A percentile compares a stretch with the other conserved stretches of the same genome.
Evolutionary conservation across 2,888 invertebrate species (phyloP).

Genomic region (Coleophora flavipennella): DNA sequence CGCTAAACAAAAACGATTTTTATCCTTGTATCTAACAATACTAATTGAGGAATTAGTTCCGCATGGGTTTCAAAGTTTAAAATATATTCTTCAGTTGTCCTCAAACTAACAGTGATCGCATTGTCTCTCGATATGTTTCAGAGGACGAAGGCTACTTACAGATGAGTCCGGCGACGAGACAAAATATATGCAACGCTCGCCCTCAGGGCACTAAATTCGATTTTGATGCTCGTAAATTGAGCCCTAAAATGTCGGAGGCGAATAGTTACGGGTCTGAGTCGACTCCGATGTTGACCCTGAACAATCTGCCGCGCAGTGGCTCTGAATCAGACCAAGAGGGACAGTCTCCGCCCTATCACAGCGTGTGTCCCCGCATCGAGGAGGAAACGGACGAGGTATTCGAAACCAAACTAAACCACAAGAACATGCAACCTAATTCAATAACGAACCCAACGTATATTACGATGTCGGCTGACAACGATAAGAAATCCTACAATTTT

Average conservation of each 20-base stretch:
- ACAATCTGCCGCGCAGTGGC: slow-evolving; percentile 49
- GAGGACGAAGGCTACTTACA: slow-evolving; percentile 74
- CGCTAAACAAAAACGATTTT: too few relatives aligned
- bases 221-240: slow-evolving; percentile 57
- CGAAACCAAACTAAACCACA: slow-evolving; percentile 43
- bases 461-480: slow-evolving; percentile 40
- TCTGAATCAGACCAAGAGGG: slow-evolving; percentile 60
- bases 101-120: slow-evolving; percentile 1
- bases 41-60: background rate
- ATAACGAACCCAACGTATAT: slow-evolving; percentile 62
- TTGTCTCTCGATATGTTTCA: slow-evolving; percentile 25
- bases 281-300: slow-evolving; percentile 68
- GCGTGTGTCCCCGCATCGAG: slow-evolving; percentile 46
- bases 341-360: slow-evolving; percentile 39
- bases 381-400: slow-evolving; percentile 61
- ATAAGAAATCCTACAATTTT: slow-evolving; percentile 50
- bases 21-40: background rate
- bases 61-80: background rate
- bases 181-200: slow-evolving; percentile 72
- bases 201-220: slow-evolving; percentile 56
- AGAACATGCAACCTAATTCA: slow-evolving; percentile 41
- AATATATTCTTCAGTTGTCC: background rate
- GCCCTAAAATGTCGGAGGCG: slow-evolving; percentile 32
- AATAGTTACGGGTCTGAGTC: slow-evolving; percentile 52
- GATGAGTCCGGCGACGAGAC: slow-evolving; percentile 69